These are phyloP conservation scores for Chelonoidis abingdonii DNA, from an alignment of 2,113 vertebrate genomes.

Conservation along the genomic window DNA sequence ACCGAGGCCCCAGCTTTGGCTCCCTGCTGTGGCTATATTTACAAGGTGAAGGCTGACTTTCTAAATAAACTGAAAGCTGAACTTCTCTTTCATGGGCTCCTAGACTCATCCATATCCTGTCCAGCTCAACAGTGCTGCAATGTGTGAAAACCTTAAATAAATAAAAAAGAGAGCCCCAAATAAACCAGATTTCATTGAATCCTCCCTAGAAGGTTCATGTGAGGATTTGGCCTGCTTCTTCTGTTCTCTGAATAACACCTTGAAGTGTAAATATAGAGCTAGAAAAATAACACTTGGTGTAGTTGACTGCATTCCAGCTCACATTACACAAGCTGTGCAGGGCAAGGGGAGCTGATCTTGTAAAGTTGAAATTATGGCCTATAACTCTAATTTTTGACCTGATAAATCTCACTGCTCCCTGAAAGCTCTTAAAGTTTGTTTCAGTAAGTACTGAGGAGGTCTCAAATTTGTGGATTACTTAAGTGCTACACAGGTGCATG, in stretches of 20 bases:
- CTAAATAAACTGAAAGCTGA: background rate
- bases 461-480: slow-evolving; percentile 39
- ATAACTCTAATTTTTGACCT: slow-evolving; percentile 26
- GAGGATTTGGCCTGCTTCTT: slow-evolving; percentile 24
- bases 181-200: background rate
- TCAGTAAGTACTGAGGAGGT: background rate
- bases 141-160: background rate
- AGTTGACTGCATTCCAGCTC: slow-evolving; percentile 16
- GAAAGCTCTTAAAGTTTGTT: background rate
- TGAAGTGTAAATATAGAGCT: slow-evolving; percentile 62
- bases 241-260: slow-evolving; percentile 31
- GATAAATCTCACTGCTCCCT: background rate
- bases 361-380: slow-evolving; percentile 22
- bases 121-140: background rate
- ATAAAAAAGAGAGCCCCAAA: background rate
- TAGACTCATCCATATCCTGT: background rate
- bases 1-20: no score
- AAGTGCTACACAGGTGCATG: background rate
- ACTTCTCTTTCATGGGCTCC: background rate
- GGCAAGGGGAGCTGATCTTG: background rate
- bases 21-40: no score
- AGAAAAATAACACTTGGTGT: slow-evolving; percentile 46
- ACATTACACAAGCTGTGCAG: background rate
- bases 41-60: background rate
- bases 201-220: background rate